These are phyloP conservation scores for Standfussiana lucernea DNA, from an alignment of 2,888 invertebrate genomes.

Conservation along the genomic window DNA sequence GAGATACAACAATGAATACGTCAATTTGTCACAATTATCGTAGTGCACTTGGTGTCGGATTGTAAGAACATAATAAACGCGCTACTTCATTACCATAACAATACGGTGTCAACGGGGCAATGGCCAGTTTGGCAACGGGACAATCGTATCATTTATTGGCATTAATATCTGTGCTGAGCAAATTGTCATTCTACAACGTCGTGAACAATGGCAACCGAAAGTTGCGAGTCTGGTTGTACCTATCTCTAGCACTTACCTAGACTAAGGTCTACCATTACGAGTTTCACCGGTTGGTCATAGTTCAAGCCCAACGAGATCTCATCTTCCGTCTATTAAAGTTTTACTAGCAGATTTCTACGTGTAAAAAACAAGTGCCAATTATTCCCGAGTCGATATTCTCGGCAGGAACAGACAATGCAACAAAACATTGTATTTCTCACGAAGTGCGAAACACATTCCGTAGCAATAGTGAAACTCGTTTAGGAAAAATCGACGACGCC, in stretches of 20 bases:
- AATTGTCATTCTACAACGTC: conserved; percentile 65
- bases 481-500: conserved; percentile 72
- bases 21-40: conserved; percentile 76
- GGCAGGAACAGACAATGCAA: conserved; percentile 58
- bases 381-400: conserved; percentile 60
- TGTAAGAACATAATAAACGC: conserved; percentile 52
- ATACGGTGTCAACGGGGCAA: conserved; percentile 65
- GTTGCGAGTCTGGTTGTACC: conserved; percentile 40
- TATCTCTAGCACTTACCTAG: conserved; percentile 10
- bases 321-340: conserved; percentile 48
- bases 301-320: conserved; percentile 45
- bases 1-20: conserved; percentile 67
- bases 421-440: conserved; percentile 75
- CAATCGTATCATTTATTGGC: conserved; percentile 63
- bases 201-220: conserved; percentile 68
- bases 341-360: conserved; percentile 58
- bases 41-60: conserved; percentile 29
- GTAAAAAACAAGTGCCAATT: conserved; percentile 52
- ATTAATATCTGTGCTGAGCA: conserved; percentile 59
- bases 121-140: conserved; percentile 71
- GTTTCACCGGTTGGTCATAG: conserved; percentile 54
- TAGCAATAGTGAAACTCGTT: conserved; percentile 75
- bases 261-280: conserved; percentile 26
- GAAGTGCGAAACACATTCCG: conserved; percentile 70
- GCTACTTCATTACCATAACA: conserved; percentile 73